A percentile compares a stretch with the other conserved stretches of the same genome.
These are phyloP conservation scores for Petrolisthes cinctipes DNA, from an alignment of 2,888 invertebrate genomes.

Conservation along the genomic window DNA sequence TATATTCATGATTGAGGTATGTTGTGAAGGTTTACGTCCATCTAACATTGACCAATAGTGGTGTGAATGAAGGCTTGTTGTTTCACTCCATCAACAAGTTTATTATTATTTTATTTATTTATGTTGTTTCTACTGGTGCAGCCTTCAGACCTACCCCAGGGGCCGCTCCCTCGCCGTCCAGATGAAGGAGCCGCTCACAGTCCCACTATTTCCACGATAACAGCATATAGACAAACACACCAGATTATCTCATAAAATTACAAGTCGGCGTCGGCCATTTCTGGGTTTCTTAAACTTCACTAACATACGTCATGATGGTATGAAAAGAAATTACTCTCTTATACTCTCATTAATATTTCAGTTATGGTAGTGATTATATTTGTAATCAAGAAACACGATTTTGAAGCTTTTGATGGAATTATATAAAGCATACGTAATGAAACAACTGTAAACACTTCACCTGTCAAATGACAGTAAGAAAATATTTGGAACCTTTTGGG, in stretches of 20 bases:
- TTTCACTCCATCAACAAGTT: no score
- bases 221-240: constrained; percentile 18
- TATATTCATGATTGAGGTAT: no score
- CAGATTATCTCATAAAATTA: constrained; percentile 35
- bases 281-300: constrained; percentile 35
- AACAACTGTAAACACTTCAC: not conserved
- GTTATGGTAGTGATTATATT: not conserved
- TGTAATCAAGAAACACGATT: no score
- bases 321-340: constrained; percentile 21
- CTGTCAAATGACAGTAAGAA: constrained; percentile 54
- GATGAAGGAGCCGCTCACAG: constrained; percentile 23
- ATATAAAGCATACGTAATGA: no score
- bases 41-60: no score
- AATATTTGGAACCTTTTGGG: constrained; percentile 52
- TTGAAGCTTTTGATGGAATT: no score
- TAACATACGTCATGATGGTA: constrained; percentile 18
- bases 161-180: constrained; percentile 28
- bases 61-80: no score
- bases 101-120: no score
- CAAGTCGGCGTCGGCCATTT: constrained; percentile 61
- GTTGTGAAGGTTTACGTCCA: no score
- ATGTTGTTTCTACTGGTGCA: no score
- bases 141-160: constrained; percentile 26
- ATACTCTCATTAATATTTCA: not conserved
- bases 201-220: not conserved